phyloP scores from a whole-genome alignment of 2,888 invertebrate species.

The Thelaira solivaga region DNA sequence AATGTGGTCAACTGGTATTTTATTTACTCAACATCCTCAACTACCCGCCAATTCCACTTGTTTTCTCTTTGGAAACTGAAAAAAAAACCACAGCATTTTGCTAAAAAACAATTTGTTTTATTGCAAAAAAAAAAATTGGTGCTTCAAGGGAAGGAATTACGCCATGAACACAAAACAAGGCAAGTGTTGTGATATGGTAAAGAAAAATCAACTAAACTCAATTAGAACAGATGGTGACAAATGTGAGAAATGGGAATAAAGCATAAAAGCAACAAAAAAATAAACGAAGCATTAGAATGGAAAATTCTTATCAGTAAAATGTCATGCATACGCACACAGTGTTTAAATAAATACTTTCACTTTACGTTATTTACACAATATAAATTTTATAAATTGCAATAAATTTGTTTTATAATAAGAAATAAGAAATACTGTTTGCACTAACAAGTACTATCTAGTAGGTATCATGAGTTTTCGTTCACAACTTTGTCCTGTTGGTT shows the following conservation, averaged over 20 bases:
- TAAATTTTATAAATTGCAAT: conserved; percentile 14
- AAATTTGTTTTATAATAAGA: conserved; percentile 4
- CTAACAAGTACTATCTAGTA: not conserved
- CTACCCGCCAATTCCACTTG: too few relatives aligned
- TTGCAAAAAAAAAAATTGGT: conserved; percentile 48
- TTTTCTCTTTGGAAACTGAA: too few relatives aligned
- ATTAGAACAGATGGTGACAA: conserved; percentile 52
- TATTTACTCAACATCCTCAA: too few relatives aligned
- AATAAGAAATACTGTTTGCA: not conserved
- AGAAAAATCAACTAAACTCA: conserved; percentile 25
- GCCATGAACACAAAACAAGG: not conserved
- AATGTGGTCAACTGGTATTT: too few relatives aligned
- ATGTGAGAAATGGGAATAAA: not conserved
- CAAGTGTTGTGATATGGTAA: not conserved
- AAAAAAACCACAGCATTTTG: too few relatives aligned
- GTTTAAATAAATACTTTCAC: too few relatives aligned
- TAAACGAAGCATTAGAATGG: conserved; percentile 28
- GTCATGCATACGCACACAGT: conserved; percentile 1
- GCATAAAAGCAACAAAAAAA: not conserved
- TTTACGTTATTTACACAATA: too few relatives aligned
- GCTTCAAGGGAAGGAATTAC: conserved; percentile 11
- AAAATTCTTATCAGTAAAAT: conserved; percentile 40
- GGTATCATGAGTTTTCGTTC: not conserved
- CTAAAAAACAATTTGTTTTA: conserved; percentile 53
- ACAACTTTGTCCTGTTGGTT: not conserved